Percentiles rank a stretch among this genome's conserved stretches.
Evolutionary conservation across 2,888 invertebrate genomes (phyloP).

Genomic region (Melinopterus prodromus): DNA sequence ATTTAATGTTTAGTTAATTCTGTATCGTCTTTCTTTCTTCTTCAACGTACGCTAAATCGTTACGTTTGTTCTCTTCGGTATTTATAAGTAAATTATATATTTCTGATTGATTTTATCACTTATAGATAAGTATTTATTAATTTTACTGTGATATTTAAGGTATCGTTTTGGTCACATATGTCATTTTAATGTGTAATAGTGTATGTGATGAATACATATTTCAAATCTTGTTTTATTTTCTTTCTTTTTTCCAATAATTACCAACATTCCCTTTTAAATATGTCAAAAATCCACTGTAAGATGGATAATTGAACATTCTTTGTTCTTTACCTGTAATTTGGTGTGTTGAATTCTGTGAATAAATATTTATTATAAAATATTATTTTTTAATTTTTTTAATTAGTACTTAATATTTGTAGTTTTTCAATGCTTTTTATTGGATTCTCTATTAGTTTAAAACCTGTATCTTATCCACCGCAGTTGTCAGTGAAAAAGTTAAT

Average conservation of each 20-base stretch:
- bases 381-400: too few relatives aligned
- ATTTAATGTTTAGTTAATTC: constrained; percentile 17
- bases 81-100: background rate
- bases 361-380: too few relatives aligned
- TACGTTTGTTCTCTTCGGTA: background rate
- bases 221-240: background rate
- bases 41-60: background rate
- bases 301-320: too few relatives aligned
- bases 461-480: too few relatives aligned
- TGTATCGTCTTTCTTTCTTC: background rate
- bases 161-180: background rate
- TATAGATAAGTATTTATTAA: background rate
- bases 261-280: too few relatives aligned
- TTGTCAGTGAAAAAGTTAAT: too few relatives aligned
- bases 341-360: too few relatives aligned
- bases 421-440: too few relatives aligned
- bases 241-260: background rate
- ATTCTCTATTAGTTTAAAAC: too few relatives aligned
- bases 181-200: background rate
- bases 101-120: background rate
- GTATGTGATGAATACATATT: background rate
- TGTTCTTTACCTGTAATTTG: too few relatives aligned
- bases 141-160: constrained; percentile 4
- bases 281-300: too few relatives aligned
- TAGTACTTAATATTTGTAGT: too few relatives aligned